Base-by-base conservation (phyloP, 1,140 invertebrate genomes). In the Macrobrachium rosenbergii region DNA sequence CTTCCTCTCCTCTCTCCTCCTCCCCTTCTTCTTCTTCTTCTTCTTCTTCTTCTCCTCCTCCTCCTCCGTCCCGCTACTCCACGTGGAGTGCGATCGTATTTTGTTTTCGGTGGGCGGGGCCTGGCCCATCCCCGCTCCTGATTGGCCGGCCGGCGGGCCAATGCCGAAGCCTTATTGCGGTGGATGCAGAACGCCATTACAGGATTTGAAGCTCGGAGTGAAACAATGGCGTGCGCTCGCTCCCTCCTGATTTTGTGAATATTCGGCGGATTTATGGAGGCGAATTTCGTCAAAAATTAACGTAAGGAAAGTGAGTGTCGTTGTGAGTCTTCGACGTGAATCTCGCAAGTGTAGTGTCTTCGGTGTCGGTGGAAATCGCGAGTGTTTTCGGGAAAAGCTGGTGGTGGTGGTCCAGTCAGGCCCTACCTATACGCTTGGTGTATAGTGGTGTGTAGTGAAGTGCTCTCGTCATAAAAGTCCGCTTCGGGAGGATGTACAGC, bases 291-390 rank as follows among this genome's bases (percentile, higher is more conserved):
- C 45, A n/a, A 79, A 78, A 85, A 79, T 69, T 59, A 52, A 69
- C 78, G 21, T 64, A 52, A 52, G 78, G 75, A 64, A 67, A 85
- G 83, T 85, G 59, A 45, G 67, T 64, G 17, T 64, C 78, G 19
- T 52, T 21, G 45, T 91, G 11, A 90, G 90, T 88, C 88, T 90
- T 23, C 91, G 91, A 90, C 89, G 78, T 92, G 77, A 81, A 90
- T 43, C 91, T 90, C 87, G 90, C 91, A 88, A 91, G 90, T 37
- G 91, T 91, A 82, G 90, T 91, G 83, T 80, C 79, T 16, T 91
- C 86, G 88, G 91, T 91, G 82, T 72, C 16, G 45, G 82, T 60
- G 82, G 16, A 83, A 83, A 83, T 73, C 7, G 69, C 21, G 16
- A 59, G 82, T 72, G 69, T 52, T 52, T 52, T 52, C 8, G 12